phyloP scores from a whole-genome alignment of 2,797 vertebrate genomes.

The Hydrophis major region DNA sequence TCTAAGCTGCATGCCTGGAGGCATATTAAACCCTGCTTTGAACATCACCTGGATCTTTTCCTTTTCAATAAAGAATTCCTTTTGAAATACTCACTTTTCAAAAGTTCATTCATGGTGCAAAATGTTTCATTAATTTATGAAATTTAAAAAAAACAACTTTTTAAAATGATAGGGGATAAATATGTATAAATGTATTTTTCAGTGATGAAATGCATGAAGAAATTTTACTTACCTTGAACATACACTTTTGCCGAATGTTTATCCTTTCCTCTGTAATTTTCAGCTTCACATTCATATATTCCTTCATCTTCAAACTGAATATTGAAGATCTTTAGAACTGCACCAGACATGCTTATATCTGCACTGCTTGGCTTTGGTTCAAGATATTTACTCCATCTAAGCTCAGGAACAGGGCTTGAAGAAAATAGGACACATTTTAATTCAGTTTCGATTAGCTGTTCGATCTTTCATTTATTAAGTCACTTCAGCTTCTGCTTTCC shows the following conservation, averaged over 20 bases:
- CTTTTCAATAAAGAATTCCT: too few relatives aligned
- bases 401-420: slow-evolving; percentile 89
- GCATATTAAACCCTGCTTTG: too few relatives aligned
- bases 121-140: neutral
- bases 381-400: slow-evolving; percentile 86
- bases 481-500: neutral
- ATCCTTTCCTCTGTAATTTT: slow-evolving; percentile 91
- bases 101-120: neutral
- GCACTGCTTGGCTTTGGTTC: slow-evolving; percentile 81
- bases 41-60: too few relatives aligned
- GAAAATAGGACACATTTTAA: slow-evolving; percentile 46
- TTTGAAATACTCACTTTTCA: too few relatives aligned
- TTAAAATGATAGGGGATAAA: neutral
- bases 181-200: slow-evolving; percentile 12
- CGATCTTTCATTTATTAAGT: neutral
- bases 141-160: slow-evolving; percentile 1
- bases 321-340: slow-evolving; percentile 87
- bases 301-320: slow-evolving; percentile 91
- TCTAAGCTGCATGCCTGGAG: too few relatives aligned
- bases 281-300: slow-evolving; percentile 86
- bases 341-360: slow-evolving; percentile 83
- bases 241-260: slow-evolving; percentile 80
- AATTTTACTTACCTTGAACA: slow-evolving; percentile 82
- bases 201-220: neutral
- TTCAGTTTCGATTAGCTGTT: neutral